Evolutionary conservation across 1,140 invertebrate genomes (phyloP).

Genomic region (Holotrichia oblita): DNA sequence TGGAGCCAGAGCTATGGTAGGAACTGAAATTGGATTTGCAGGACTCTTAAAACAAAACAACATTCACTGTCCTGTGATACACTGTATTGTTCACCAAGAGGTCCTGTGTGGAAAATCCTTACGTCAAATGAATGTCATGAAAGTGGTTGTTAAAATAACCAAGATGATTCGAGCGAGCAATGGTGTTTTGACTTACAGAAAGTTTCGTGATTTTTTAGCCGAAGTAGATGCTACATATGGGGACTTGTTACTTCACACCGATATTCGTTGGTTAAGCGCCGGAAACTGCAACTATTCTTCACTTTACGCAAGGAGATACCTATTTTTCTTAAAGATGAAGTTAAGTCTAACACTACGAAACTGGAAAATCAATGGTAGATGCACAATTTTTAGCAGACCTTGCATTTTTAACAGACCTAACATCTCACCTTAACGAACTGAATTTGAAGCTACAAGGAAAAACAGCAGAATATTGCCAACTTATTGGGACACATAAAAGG

Average conservation of each 20-base stretch:
- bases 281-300: slow-evolving; percentile 36
- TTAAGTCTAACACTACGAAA: slow-evolving; percentile 40
- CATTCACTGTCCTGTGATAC: too few relatives aligned
- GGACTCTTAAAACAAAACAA: too few relatives aligned
- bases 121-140: too few relatives aligned
- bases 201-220: slow-evolving; percentile 41
- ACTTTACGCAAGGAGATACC: slow-evolving; percentile 43
- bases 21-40: too few relatives aligned
- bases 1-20: too few relatives aligned
- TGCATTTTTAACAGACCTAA: slow-evolving; percentile 37
- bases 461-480: slow-evolving; percentile 31
- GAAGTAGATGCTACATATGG: slow-evolving; percentile 35
- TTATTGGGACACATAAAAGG: slow-evolving; percentile 35
- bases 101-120: too few relatives aligned
- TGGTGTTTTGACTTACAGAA: slow-evolving; percentile 36
- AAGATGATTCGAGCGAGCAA: slow-evolving; percentile 44
- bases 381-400: slow-evolving; percentile 23
- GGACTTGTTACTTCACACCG: slow-evolving; percentile 5
- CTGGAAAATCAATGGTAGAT: slow-evolving; percentile 32
- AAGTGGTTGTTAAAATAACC: too few relatives aligned
- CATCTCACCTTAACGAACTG: slow-evolving; percentile 37
- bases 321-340: slow-evolving; percentile 41
- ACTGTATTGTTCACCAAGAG: too few relatives aligned
- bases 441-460: slow-evolving; percentile 40
- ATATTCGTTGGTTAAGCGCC: slow-evolving; percentile 35